Base-by-base conservation (phyloP, 2,797 vertebrate species). In the Synanceia verrucosa region DNA sequence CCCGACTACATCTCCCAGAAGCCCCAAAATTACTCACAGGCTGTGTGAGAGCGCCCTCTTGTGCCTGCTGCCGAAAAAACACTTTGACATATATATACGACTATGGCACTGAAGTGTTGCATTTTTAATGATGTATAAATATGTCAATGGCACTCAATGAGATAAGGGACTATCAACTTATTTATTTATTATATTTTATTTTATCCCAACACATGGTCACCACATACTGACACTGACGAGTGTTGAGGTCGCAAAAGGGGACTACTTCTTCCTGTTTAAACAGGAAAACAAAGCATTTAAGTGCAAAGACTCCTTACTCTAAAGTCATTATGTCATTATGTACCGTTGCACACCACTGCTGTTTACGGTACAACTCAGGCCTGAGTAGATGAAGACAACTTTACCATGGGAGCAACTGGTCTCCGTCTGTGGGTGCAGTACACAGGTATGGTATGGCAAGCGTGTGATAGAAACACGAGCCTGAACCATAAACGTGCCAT, bases 401-500 rank as follows among this genome's bases (percentile, higher is more conserved):
- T 80, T 51, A 78, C 33, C 65, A 41, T 21, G 26, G 62, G 57
- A 51, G 74, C 73, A 86, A 76, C 65, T 78, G 70, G 23, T 77
- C 46, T 57, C 21, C 9, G 48, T 36, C 69, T 84, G 75, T 29
- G 71, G 75, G 28, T 2, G 52, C 64, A 62, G 81, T 71, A 83
- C 76, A 81, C 86, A 90, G 88, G 90, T 90, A 89, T 82, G 87
- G 87, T 83, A 89, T 89, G 75, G 78, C 66, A 80, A 60, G 84
- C 78, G 68, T 79, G 87, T 83, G 85, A 89, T 81, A 63, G 89
- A 87, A 92, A 93, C 86, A 82, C 50, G 88, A 93, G 77, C 75
- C 74, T 13, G 66, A 51, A 81, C 76, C 73, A 58, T 88, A 87
- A 92, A 93, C 76, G 76, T 82, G 86, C 78, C 85, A 84, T 81